phyloP scores from a whole-genome alignment of 2,888 invertebrate genomes.

The Cryptus viduatorius region DNA sequence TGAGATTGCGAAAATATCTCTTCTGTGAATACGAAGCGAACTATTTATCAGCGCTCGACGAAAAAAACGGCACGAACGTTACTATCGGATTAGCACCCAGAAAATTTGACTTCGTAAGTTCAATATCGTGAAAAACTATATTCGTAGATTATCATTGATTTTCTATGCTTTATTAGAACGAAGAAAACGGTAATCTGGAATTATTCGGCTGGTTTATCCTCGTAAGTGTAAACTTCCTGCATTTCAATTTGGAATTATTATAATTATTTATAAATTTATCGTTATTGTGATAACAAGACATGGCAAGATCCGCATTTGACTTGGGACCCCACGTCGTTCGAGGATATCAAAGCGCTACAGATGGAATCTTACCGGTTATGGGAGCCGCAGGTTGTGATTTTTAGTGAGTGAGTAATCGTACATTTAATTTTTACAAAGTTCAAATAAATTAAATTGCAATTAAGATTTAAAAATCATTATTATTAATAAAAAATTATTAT shows the following conservation, averaged over 20 bases:
- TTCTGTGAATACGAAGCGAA: conserved; percentile 86
- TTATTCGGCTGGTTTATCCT: conserved; percentile 80
- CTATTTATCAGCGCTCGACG: conserved; percentile 85
- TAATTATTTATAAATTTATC: not conserved
- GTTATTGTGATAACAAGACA: not conserved
- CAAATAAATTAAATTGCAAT: not conserved
- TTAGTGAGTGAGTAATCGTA: not conserved
- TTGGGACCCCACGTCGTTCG: not conserved
- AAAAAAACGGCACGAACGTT: conserved; percentile 85
- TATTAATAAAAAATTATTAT: too few relatives aligned
- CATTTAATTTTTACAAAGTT: not conserved
- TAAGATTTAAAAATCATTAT: too few relatives aligned
- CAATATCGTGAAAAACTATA: conserved; percentile 1
- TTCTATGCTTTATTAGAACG: conserved; percentile 70
- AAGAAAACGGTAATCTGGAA: conserved; percentile 82
- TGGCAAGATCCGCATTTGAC: conserved; percentile 11
- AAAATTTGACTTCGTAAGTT: conserved; percentile 84
- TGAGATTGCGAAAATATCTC: conserved; percentile 85
- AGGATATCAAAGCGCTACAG: not conserved
- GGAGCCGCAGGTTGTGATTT: not conserved
- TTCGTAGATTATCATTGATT: not conserved
- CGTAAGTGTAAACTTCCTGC: conserved; percentile 70
- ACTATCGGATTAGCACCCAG: conserved; percentile 86
- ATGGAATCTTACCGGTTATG: not conserved
- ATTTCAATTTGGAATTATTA: too few relatives aligned